Evolutionary conservation across 2,113 vertebrate species (phyloP).

Genomic region (Anthoscopus minutus): DNA sequence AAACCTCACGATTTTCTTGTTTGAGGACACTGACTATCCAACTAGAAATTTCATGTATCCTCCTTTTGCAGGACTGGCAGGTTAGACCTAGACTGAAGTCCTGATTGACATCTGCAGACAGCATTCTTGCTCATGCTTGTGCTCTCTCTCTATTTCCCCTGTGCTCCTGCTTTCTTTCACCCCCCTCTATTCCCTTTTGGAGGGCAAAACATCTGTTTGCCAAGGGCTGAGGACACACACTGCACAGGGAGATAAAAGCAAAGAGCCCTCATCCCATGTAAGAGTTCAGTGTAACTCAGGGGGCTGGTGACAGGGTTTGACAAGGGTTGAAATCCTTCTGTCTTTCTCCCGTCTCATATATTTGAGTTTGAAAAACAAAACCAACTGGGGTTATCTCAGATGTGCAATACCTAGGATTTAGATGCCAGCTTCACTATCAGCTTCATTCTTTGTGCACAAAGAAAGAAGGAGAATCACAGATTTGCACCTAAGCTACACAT

Average conservation of each 20-base stretch:
- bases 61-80: constrained; percentile 42
- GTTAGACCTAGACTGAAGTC: constrained; percentile 38
- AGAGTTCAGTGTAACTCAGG: constrained; percentile 29
- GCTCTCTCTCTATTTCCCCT: background rate
- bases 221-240: background rate
- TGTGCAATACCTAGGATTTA: constrained; percentile 36
- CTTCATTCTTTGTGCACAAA: constrained; percentile 26
- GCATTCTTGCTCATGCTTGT: constrained; percentile 5
- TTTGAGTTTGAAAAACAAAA: constrained; percentile 41
- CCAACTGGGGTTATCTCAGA: constrained; percentile 17
- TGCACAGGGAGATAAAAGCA: constrained; percentile 32
- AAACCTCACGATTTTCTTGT: constrained; percentile 28
- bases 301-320: background rate
- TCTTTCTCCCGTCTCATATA: background rate
- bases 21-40: constrained; percentile 35
- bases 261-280: constrained; percentile 16
- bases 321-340: constrained; percentile 18
- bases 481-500: constrained; percentile 22
- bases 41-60: constrained; percentile 55
- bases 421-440: constrained; percentile 17
- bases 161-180: background rate
- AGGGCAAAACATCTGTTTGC: constrained; percentile 41
- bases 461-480: constrained; percentile 21
- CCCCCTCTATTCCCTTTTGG: background rate
- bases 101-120: constrained; percentile 51